Evolutionary conservation across 1,140 invertebrate genomes (phyloP).

Genomic region (Caenorhabditis remanei): DNA sequence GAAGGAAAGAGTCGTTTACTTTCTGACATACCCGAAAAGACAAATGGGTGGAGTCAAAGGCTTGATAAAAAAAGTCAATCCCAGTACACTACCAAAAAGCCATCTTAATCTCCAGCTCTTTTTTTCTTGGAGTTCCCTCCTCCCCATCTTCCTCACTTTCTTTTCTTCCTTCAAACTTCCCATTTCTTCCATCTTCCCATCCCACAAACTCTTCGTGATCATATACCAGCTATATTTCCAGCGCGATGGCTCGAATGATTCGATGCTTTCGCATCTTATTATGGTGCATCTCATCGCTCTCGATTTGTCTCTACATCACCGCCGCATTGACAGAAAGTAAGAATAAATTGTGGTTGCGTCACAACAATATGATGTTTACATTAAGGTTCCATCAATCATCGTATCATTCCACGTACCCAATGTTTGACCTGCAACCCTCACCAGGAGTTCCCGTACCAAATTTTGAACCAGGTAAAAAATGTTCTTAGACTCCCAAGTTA

Average conservation of each 20-base stretch:
- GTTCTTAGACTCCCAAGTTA: background rate
- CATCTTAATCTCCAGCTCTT: constrained; percentile 45
- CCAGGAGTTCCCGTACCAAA: constrained; percentile 38
- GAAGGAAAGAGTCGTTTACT: background rate
- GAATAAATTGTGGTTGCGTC: constrained; percentile 2
- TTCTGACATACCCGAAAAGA: constrained; percentile 32
- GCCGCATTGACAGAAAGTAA: constrained; percentile 30
- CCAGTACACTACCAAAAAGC: constrained; percentile 22
- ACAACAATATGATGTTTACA: background rate
- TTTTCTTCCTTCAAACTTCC: background rate
- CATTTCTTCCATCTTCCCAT: background rate
- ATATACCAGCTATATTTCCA: background rate
- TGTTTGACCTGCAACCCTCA: constrained; percentile 39
- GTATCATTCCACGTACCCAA: constrained; percentile 29
- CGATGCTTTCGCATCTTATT: constrained; percentile 32
- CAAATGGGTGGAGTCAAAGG: constrained; percentile 45
- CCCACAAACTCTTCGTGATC: background rate
- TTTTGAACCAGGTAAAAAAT: constrained; percentile 4
- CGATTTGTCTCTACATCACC: constrained; percentile 23
- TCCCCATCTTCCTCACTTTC: background rate
- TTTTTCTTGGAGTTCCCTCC: background rate
- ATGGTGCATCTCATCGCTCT: constrained; percentile 15
- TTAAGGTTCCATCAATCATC: constrained; percentile 49
- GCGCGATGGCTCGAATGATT: constrained; percentile 30
- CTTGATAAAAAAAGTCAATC: constrained; percentile 34